Percentiles rank a stretch among this genome's conserved stretches.
Conservation (phyloP, 2,888 invertebrate genomes). For the Pammene fasciana region DNA sequence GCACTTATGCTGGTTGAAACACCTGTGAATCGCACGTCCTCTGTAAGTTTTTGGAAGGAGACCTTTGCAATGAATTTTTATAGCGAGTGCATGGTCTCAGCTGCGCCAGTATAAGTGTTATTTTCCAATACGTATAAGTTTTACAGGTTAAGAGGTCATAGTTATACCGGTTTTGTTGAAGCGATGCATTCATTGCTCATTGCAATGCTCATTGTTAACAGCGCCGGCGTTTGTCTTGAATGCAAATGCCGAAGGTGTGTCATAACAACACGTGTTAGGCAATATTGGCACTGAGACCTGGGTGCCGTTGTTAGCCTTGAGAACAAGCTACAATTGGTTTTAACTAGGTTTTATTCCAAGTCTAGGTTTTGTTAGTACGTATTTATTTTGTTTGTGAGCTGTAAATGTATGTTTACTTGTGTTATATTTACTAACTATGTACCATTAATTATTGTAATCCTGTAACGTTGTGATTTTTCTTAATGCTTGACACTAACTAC, state of each 20-base stretch:
- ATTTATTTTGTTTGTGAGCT: neutral
- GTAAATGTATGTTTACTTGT: no score
- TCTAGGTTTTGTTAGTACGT: neutral
- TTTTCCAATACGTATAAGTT: neutral
- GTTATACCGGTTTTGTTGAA: neutral
- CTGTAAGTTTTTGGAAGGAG: neutral
- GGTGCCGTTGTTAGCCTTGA: conserved; percentile 15
- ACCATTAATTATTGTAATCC: no score
- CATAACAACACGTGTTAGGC: conserved; percentile 34
- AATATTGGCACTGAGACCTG: conserved; percentile 25
- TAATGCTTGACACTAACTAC: no score
- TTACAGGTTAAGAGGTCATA: neutral
- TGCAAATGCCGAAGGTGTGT: conserved; percentile 39
- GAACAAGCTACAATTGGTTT: conserved; percentile 13
- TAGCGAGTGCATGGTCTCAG: neutral
- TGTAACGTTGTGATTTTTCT: no score
- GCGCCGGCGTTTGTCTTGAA: conserved; percentile 33
- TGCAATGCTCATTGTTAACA: neutral
- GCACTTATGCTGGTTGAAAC: neutral
- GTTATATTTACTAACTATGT: no score
- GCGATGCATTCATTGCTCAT: neutral
- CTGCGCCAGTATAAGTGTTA: neutral
- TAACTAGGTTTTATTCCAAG: neutral
- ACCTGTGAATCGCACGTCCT: neutral
- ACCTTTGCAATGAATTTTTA: neutral